A percentile compares a stretch with the other conserved stretches of the same genome.
These are phyloP conservation scores for Parasteatoda lunata DNA, from an alignment of 2,888 invertebrate genomes.

Conservation along the genomic window DNA sequence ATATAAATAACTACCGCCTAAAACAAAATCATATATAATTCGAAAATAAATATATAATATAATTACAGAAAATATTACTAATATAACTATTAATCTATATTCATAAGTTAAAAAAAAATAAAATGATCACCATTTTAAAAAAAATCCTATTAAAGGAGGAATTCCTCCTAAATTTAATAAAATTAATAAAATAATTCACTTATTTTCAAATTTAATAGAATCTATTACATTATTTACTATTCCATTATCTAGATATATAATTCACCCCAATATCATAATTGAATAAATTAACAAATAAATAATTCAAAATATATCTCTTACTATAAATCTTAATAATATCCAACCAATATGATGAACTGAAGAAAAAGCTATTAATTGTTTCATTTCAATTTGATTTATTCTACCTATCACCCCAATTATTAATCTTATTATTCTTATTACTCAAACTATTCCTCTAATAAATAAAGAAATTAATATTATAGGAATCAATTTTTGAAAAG, in stretches of 20 bases:
- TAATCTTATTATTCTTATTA: conserved; percentile 2
- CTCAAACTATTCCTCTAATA: background rate
- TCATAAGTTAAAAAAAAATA: background rate
- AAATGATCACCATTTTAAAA: conserved; percentile 18
- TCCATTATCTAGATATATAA: background rate
- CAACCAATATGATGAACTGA: conserved; percentile 43
- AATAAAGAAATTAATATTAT: conserved; percentile 14
- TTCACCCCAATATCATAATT: background rate
- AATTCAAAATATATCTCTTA: background rate
- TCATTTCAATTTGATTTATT: conserved; percentile 16
- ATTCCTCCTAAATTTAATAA: conserved; percentile 28
- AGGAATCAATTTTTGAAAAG: conserved; percentile 24
- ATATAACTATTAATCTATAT: background rate
- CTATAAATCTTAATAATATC: background rate
- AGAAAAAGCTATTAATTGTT: conserved; percentile 37
- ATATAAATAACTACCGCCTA: background rate
- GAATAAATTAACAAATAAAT: conserved; percentile 14
- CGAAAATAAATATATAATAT: conserved; percentile 38
- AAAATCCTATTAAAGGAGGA: conserved; percentile 39
- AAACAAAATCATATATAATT: background rate
- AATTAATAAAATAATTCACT: background rate
- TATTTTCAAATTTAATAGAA: background rate
- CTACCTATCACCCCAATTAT: background rate
- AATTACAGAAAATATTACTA: conserved; percentile 11
- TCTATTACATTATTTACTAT: background rate